Evolutionary conservation across 2,797 vertebrate species (phyloP), one percentile per base, ranked within the genome.

Genomic region (Rhinella marina): DNA sequence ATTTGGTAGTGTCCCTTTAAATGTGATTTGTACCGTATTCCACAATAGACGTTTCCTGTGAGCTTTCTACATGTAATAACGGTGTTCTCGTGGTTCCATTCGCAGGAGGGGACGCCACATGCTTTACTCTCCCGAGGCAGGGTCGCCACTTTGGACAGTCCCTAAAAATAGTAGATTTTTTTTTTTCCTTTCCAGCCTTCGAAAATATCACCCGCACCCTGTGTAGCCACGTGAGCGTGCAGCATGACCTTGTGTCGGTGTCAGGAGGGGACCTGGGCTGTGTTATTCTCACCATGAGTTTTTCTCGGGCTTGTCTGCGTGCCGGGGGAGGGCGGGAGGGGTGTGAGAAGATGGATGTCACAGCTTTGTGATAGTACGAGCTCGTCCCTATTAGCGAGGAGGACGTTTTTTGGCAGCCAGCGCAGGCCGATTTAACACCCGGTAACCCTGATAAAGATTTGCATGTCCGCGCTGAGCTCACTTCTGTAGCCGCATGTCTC

Each of bases 311-410:
- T 54, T 27, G 76, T 78, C 77, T 59, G 25, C 13, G 6, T 41
- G 17, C 17, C 0, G 70, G 8, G 0, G 70, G 32, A 12, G 78
- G 29, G 27, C 7, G 54, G 50, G 29, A 10, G 66, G 76, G 19
- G 85, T 87, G 86, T 61, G 29, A 48, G 78, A 16, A 61, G 78
- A 81, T 27, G 64, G 64, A 25, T 81, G 77, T 59, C 77, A 72
- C 41, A 8, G 32, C 77, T 57, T 8, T 61, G 41, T 19, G 79
- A 87, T 52, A 29, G n/a, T 32, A 21, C 59, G 2, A 9, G 68
- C 52, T 59, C 14, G 7, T 29, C 50, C 21, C 73, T 75, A n/a
- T 84, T 85, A 66, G 52, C 12, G 14, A 1, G 19, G 80, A 77
- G 57, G 68, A 19, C 56, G 86, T 32, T 68, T 41, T 41, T 77